Evolutionary conservation across 2,113 vertebrate genomes (phyloP).

Genomic region (Saimiri boliviensis): DNA sequence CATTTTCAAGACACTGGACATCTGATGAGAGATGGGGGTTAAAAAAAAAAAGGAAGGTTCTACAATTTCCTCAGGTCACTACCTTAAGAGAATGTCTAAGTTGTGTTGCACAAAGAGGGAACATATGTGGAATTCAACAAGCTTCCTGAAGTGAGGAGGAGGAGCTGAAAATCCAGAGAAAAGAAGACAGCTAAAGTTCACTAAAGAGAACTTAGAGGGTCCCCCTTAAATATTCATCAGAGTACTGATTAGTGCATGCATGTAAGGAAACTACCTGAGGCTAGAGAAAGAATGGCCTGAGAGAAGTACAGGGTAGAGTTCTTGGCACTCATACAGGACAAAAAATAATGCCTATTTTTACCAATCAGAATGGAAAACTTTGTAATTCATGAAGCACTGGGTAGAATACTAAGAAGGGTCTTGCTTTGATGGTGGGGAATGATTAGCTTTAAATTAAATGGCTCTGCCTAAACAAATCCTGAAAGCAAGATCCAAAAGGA

Average conservation of each 20-base stretch:
- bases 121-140: not conserved
- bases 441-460: constrained; percentile 32
- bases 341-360: not conserved
- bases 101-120: not conserved
- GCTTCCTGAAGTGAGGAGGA: not conserved
- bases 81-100: not conserved
- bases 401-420: not conserved
- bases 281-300: not conserved
- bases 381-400: not conserved
- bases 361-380: not conserved
- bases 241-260: not conserved
- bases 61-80: not conserved
- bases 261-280: not conserved
- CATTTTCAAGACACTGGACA: not conserved
- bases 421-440: not conserved
- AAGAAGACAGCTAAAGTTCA: not conserved
- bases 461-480: not conserved
- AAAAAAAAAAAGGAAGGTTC: not conserved
- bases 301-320: not conserved
- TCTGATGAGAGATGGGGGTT: not conserved
- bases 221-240: not conserved
- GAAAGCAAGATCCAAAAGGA: constrained; percentile 49
- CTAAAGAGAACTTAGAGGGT: not conserved
- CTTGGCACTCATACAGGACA: not conserved
- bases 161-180: not conserved